Conservation (phyloP, 2,888 invertebrate species). For the Andrena praecox region DNA sequence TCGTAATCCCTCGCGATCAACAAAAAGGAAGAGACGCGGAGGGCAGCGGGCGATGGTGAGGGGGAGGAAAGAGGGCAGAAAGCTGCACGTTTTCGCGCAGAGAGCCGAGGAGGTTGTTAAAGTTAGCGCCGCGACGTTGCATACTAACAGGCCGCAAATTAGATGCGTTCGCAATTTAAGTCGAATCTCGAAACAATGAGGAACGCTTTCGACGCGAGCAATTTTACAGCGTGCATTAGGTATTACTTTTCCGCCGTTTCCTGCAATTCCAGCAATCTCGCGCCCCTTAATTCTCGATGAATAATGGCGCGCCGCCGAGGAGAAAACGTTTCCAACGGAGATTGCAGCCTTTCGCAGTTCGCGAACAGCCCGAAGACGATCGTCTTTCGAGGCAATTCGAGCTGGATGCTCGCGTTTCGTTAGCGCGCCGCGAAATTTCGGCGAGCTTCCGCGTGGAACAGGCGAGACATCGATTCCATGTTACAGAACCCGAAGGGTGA, state of each 20-base stretch:
- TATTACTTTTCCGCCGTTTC: slow-evolving; percentile 25
- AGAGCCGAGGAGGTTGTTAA: slow-evolving; percentile 32
- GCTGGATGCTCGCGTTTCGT: background rate
- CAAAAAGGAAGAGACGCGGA: slow-evolving; percentile 1
- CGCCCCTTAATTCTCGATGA: slow-evolving; percentile 37
- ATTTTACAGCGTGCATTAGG: slow-evolving; percentile 25
- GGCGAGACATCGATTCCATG: too few relatives aligned
- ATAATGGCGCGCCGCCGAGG: slow-evolving; percentile 27
- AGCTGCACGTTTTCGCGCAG: slow-evolving; percentile 2
- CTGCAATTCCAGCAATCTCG: slow-evolving; percentile 24
- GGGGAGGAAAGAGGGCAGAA: background rate
- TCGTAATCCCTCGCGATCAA: slow-evolving; percentile 34
- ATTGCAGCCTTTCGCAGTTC: slow-evolving; percentile 10
- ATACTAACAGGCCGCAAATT: slow-evolving; percentile 44
- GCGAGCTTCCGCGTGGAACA: too few relatives aligned
- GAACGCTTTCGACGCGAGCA: slow-evolving; percentile 19
- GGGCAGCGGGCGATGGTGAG: background rate
- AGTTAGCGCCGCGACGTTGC: slow-evolving; percentile 39
- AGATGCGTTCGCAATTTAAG: slow-evolving; percentile 46
- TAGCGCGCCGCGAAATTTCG: too few relatives aligned
- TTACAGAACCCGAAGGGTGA: too few relatives aligned
- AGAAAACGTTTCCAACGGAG: slow-evolving; percentile 8
- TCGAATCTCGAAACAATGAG: slow-evolving; percentile 35
- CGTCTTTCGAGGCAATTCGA: background rate
- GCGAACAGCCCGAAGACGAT: background rate